These are phyloP conservation scores for Mastomys coucha DNA, from an alignment of 2,113 vertebrate genomes.

Conservation along the genomic window DNA sequence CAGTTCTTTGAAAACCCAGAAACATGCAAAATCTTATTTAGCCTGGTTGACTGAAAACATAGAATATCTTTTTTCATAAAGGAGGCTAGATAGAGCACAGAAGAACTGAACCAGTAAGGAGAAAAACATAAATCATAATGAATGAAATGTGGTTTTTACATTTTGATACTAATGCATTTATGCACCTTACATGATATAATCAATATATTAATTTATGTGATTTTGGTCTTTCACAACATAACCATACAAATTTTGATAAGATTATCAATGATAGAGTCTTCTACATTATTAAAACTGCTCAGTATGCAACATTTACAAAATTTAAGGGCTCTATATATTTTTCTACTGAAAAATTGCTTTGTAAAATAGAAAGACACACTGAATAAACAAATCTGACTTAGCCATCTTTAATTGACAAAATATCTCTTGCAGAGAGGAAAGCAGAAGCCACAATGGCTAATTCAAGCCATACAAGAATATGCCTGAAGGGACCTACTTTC, in stretches of 20 bases:
- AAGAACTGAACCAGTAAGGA: not conserved
- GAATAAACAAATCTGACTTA: slow-evolving; percentile 13
- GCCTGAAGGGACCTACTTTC: not conserved
- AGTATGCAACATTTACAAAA: not conserved
- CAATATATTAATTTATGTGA: not conserved
- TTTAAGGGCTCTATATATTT: not conserved
- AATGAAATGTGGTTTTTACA: not conserved
- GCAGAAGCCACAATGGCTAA: not conserved
- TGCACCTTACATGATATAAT: not conserved
- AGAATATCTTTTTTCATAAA: not conserved
- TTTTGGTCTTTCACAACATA: not conserved
- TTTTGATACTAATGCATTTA: not conserved
- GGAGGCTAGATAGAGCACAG: not conserved
- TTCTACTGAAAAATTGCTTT: not conserved
- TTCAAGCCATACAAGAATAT: not conserved
- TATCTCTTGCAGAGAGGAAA: not conserved
- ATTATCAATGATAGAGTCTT: slow-evolving; percentile 29
- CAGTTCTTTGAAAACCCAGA: not conserved
- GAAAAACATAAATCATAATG: not conserved
- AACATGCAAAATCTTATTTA: slow-evolving; percentile 7
- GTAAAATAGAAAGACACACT: not conserved
- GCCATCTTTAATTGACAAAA: slow-evolving; percentile 11
- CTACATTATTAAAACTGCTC: not conserved
- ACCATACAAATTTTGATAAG: not conserved
- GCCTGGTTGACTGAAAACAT: not conserved